A percentile compares a stretch with the other conserved stretches of the same genome.
These are phyloP conservation scores for Dicrostonyx torquatus DNA, from an alignment of 2,797 vertebrate species.

Conservation along the genomic window DNA sequence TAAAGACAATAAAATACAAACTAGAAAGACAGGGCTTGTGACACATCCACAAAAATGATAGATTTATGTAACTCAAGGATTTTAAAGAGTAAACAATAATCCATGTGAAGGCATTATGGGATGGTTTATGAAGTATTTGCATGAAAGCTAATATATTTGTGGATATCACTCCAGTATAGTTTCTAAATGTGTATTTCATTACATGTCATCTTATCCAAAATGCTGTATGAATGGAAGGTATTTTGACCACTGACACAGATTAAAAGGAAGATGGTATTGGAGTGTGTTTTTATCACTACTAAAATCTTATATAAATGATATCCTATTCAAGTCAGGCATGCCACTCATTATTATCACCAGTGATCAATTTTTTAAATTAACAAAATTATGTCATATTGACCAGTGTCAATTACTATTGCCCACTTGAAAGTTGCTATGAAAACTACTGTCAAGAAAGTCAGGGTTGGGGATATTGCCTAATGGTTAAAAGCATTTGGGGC, in stretches of 20 bases:
- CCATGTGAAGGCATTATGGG: not conserved
- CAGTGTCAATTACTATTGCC: not conserved
- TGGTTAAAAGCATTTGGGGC: not conserved
- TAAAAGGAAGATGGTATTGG: not conserved
- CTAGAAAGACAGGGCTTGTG: not conserved
- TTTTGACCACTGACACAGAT: conserved; percentile 16
- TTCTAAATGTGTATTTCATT: conserved; percentile 1
- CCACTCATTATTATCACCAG: not conserved
- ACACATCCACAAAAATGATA: not conserved
- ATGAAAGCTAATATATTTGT: conserved; percentile 10
- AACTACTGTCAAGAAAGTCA: not conserved
- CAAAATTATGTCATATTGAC: not conserved
- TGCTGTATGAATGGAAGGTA: not conserved
- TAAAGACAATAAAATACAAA: conserved; percentile 5
- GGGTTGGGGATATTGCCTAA: not conserved
- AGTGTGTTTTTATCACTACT: not conserved
- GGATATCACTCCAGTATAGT: not conserved
- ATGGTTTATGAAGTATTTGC: not conserved
- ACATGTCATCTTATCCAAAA: conserved; percentile 15
- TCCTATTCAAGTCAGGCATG: not conserved
- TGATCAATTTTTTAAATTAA: not conserved
- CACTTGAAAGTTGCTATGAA: conserved; percentile 32
- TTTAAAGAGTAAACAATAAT: not conserved
- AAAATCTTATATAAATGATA: not conserved
- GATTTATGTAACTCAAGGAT: not conserved